These are phyloP conservation scores for Lampris incognitus DNA, from an alignment of 2,113 vertebrate genomes.

Conservation along the genomic window DNA sequence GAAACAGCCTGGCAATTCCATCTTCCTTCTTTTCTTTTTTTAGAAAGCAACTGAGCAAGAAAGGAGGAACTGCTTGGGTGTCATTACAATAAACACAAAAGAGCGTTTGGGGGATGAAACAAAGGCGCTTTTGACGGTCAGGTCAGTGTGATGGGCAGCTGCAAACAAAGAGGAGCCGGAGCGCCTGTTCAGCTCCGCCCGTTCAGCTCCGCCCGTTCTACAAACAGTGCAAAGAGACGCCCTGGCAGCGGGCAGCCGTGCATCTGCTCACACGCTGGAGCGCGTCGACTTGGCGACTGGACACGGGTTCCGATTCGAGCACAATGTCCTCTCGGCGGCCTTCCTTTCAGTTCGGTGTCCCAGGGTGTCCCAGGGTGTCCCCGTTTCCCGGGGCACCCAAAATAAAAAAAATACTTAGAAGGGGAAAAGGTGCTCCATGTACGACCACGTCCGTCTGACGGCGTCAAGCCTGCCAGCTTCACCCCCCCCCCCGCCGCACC, in stretches of 20 bases:
- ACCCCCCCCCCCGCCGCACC: constrained; percentile 27
- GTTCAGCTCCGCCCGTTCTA: too few relatives aligned
- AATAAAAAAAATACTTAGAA: neutral
- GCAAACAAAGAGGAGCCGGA: constrained; percentile 70
- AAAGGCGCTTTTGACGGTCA: constrained; percentile 64
- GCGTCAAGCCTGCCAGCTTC: constrained; percentile 59
- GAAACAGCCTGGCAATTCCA: too few relatives aligned
- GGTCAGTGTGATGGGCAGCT: constrained; percentile 37
- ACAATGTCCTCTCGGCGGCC: too few relatives aligned
- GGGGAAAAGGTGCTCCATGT: neutral
- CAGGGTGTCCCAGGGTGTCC: too few relatives aligned
- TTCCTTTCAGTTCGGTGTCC: too few relatives aligned
- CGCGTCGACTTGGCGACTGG: too few relatives aligned
- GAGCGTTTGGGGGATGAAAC: constrained; percentile 33
- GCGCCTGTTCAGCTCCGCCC: constrained; percentile 15
- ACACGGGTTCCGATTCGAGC: too few relatives aligned
- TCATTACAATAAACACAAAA: constrained; percentile 9
- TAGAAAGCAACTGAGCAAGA: too few relatives aligned
- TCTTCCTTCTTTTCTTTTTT: too few relatives aligned
- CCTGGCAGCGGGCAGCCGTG: neutral
- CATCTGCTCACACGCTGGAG: too few relatives aligned
- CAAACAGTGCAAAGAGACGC: neutral
- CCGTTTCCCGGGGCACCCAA: too few relatives aligned
- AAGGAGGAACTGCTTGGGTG: neutral
- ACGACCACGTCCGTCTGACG: constrained; percentile 6